These are phyloP conservation scores for Hozukius guyotensis DNA, from an alignment of 2,797 vertebrate species.

Conservation along the genomic window DNA sequence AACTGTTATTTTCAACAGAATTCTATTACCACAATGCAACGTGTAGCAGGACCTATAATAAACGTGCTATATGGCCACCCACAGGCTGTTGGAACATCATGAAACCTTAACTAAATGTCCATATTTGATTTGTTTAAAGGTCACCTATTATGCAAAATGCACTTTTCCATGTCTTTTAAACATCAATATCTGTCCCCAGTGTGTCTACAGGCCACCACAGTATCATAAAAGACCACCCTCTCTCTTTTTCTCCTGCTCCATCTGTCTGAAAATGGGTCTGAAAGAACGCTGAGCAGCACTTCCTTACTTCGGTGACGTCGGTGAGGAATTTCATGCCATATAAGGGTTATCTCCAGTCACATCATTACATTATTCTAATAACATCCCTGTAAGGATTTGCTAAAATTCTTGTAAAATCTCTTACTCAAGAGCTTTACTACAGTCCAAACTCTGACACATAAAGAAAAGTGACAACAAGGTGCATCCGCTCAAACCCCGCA, in stretches of 20 bases:
- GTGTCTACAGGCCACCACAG: no score
- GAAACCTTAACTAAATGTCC: neutral
- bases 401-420: neutral
- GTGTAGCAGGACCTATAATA: neutral
- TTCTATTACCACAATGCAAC: neutral
- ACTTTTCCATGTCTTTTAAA: no score
- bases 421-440: neutral
- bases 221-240: no score
- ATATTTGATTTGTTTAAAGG: neutral
- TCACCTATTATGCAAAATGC: no score
- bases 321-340: no score
- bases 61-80: neutral
- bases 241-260: no score
- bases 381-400: neutral
- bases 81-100: neutral
- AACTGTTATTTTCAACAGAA: neutral
- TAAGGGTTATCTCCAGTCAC: neutral
- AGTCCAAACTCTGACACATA: neutral
- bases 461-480: neutral
- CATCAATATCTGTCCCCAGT: no score
- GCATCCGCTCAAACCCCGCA: slow-evolving; percentile 19
- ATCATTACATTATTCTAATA: neutral
- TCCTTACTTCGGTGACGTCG: no score
- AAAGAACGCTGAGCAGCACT: no score
- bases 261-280: no score